Evolutionary conservation across 2,113 vertebrate species (phyloP), one percentile per base, ranked within the genome.

Genomic region (Butastur rufipennis): DNA sequence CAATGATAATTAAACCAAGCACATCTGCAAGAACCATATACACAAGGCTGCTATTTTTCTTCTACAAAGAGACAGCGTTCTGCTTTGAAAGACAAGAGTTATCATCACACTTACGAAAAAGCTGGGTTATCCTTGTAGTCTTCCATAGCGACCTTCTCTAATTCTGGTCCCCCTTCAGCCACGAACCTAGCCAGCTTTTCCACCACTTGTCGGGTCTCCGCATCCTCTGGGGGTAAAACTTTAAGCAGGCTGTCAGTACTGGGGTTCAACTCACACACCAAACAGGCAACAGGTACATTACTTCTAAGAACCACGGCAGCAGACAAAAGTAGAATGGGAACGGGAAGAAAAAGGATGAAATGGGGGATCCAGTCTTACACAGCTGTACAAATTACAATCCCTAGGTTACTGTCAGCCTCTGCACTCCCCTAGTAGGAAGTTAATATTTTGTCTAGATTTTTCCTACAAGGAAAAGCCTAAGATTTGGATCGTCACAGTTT

Each of bases 171-270:
- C 86, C 99, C 99, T 97, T 99, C 99, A 10, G 99, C 99, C 96
- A 99, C 98, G 97, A 99, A 99, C 81, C 98, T 98, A 94, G 99
- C 99, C 99, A 99, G 98, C 98, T 99, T 99, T 98, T 99, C 98
- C 97, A 99, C 98, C 97, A 99, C 98, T 89, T 98, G 98, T 85
- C 98, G 98, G 95, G 98, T 98, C 97, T 99, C 99, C 83, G 98
- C 95, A 97, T 99, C 99, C 99, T 99, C 99, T 99, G 99, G 99
- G 98, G 99, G 99, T 98, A 99, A 99, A 98, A 99, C 99, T 99
- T 99, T 99, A 99, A 99, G 99, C 98, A 99, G 98, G 98, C 99
- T 99, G 99, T 99, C 98, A 99, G 99, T 99, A 99, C 98, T 97
- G 98, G 98, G 98, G 98, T 97, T 98, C 97, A 98, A 98, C 93